Base-by-base conservation (phyloP, 2,888 invertebrate species). In the Drosophila pegasa region DNA sequence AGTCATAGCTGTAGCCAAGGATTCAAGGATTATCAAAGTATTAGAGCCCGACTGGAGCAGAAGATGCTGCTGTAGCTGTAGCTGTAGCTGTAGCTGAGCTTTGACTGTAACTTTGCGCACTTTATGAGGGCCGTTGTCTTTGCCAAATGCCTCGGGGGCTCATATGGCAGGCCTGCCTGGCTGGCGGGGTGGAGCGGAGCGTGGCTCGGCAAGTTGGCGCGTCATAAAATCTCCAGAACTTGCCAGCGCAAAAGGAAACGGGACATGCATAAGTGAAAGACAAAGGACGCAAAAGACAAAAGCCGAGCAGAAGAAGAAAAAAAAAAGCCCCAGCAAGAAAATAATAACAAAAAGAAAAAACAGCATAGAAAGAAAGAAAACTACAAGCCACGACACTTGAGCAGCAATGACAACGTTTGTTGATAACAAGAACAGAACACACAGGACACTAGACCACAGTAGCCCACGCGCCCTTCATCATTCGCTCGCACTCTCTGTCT, bases 201-300 rank as follows among this genome's bases (percentile, higher is more conserved):
- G 47, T 52, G 66, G 47, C 74, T 72, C 63, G 71, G 76, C 63
- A 76, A 76, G 71, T 71, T 63, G 70, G 51, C 88, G 79, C 88
- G 72, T 85, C 83, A 83, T 87, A 83, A 87, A 83, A 81, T 56
- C 60, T 56, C 51, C 35, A 69, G 60, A 56, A 51, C 67, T 55
- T 54, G 50, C 58, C 56, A 52, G 43, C 48, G 38, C 20, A 37
- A 61, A 47, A 60, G 76, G 65, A 77, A 88, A 71, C 79, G 68
- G 64, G 88, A 89, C 88, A 89, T 87, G 86, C 89, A 89, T 89
- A 83, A 85, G 86, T 83, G 89, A 87, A 78, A 82, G 79, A 83
- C 83, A 83, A 83, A 83, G 71, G 89, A 65, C 63, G 68, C 67
- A 40, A 51, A 83, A 88, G 73, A 82, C 82, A 89, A 83, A 82